phyloP scores from a whole-genome alignment of 2,113 vertebrate species.

The Lates calcarifer region DNA sequence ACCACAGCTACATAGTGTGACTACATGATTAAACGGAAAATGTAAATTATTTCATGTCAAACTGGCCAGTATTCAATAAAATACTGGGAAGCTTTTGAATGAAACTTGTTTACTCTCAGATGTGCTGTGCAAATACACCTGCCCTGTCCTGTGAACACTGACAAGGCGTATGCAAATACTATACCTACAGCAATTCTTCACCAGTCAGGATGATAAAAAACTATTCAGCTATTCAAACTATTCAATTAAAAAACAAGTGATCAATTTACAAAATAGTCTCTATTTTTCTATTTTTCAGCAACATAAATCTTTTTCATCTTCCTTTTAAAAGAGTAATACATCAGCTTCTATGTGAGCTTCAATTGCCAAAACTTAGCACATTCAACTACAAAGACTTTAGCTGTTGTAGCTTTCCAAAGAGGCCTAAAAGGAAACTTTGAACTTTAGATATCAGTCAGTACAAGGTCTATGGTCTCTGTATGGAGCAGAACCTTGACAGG shows the following conservation, averaged over 20 bases:
- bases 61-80: not conserved
- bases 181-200: not conserved
- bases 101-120: slow-evolving; percentile 8
- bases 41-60: slow-evolving; percentile 14
- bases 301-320: not conserved
- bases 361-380: slow-evolving; percentile 6
- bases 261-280: not conserved
- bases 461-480: slow-evolving; percentile 28
- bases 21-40: not conserved
- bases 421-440: not conserved
- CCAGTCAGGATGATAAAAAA: not conserved
- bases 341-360: not conserved
- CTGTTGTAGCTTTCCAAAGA: not conserved
- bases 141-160: slow-evolving; percentile 5
- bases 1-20: no score
- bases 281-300: not conserved
- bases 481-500: slow-evolving; percentile 50
- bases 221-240: no score
- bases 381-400: slow-evolving; percentile 17
- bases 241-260: no score
- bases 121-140: not conserved
- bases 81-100: not conserved
- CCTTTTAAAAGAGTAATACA: not conserved
- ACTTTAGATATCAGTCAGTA: slow-evolving; percentile 9
- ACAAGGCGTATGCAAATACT: not conserved